Evolutionary conservation across 1,140 invertebrate genomes (phyloP).

Genomic region (Zaprionus ornatus): DNA sequence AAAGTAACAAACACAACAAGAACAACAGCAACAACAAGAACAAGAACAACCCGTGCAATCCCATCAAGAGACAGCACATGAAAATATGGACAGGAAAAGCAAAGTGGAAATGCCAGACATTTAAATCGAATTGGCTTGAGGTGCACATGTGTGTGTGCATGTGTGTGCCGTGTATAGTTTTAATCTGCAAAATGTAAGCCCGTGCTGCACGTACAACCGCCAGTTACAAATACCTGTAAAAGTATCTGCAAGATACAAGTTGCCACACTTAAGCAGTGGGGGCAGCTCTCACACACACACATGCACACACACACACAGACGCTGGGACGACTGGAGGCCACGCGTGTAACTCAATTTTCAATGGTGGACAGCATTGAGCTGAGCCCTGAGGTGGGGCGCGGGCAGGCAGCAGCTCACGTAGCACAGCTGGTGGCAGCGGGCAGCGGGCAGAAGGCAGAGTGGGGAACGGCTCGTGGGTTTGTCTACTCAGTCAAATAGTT

Average conservation of each 20-base stretch:
- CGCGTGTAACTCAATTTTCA: constrained; percentile 81
- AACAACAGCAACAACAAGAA: constrained; percentile 60
- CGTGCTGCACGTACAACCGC: constrained; percentile 44
- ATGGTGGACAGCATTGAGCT: constrained; percentile 49
- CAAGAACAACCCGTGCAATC: constrained; percentile 8
- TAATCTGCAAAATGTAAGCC: constrained; percentile 68
- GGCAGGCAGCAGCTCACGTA: constrained; percentile 52
- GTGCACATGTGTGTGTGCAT: constrained; percentile 37
- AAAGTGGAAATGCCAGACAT: constrained; percentile 77
- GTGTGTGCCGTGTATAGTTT: constrained; percentile 45
- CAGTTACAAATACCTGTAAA: constrained; percentile 35
- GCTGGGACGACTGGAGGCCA: constrained; percentile 37
- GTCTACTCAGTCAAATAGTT: constrained; percentile 81
- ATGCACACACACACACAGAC: constrained; percentile 37
- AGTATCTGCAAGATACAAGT: constrained; percentile 42
- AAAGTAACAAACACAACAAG: constrained; percentile 46
- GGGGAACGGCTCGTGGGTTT: constrained; percentile 57
- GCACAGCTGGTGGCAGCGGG: neutral
- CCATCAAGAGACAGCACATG: constrained; percentile 11
- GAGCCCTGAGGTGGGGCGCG: neutral
- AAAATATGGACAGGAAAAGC: constrained; percentile 77
- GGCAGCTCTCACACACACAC: constrained; percentile 18
- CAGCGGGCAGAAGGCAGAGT: neutral
- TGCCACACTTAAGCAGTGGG: constrained; percentile 12
- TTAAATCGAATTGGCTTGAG: constrained; percentile 81